Evolutionary conservation across 1,140 invertebrate genomes (phyloP).

Genomic region (Euura saliciscinereae): DNA sequence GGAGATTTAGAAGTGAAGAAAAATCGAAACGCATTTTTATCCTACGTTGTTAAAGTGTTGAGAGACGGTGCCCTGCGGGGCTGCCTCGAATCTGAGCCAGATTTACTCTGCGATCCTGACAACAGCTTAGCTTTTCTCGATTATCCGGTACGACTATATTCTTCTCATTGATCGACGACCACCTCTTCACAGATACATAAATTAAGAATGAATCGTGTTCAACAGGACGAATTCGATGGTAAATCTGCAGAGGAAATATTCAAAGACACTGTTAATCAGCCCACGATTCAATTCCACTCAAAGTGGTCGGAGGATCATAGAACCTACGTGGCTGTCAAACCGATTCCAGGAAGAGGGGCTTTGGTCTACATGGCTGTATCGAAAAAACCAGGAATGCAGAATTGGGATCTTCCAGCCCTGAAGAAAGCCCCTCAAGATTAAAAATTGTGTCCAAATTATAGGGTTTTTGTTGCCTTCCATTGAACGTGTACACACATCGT

Average conservation of each 20-base stretch:
- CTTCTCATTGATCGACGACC: background rate
- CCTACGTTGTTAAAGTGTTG: slow-evolving; percentile 56
- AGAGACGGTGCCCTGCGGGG: slow-evolving; percentile 34
- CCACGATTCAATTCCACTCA: slow-evolving; percentile 37
- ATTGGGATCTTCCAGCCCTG: slow-evolving; percentile 24
- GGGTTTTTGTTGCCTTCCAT: no score
- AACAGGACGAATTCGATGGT: slow-evolving; percentile 24
- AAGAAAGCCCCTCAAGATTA: slow-evolving; percentile 10
- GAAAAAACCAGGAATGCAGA: slow-evolving; percentile 45
- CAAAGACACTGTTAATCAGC: slow-evolving; percentile 27
- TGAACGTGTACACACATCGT: background rate
- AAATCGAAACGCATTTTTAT: slow-evolving; percentile 58
- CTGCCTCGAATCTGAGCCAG: slow-evolving; percentile 20
- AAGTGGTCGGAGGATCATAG: slow-evolving; percentile 56
- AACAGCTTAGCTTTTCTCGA: slow-evolving; percentile 20
- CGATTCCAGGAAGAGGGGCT: slow-evolving; percentile 54
- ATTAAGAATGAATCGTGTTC: slow-evolving; percentile 28
- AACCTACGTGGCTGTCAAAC: slow-evolving; percentile 58
- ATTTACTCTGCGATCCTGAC: slow-evolving; percentile 23
- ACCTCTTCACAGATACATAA: slow-evolving; percentile 13
- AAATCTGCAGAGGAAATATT: slow-evolving; percentile 13
- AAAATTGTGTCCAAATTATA: no score
- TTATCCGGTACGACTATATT: slow-evolving; percentile 11
- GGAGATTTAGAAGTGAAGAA: slow-evolving; percentile 51
- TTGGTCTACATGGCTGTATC: slow-evolving; percentile 60